phyloP scores from a whole-genome alignment of 2,888 invertebrate genomes.

The Rapana venosa region DNA sequence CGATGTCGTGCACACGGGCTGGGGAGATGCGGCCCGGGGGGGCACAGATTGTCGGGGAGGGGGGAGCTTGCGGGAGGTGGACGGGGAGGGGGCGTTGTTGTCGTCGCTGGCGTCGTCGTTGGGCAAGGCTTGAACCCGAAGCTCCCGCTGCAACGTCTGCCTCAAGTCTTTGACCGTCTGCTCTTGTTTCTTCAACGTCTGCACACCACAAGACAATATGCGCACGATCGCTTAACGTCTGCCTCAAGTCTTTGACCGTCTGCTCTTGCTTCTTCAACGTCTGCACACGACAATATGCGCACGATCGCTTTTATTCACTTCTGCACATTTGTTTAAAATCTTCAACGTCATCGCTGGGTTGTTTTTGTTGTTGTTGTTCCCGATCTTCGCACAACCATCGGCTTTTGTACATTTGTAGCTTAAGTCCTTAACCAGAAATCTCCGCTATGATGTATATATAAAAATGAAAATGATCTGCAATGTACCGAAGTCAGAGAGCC shows the following conservation, averaged over 20 bases:
- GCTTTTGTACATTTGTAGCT: too few relatives aligned
- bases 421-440: too few relatives aligned
- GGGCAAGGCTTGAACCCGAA: constrained; percentile 80
- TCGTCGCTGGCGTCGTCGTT: constrained; percentile 70
- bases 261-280: constrained; percentile 90
- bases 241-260: constrained; percentile 92
- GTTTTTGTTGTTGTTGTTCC: too few relatives aligned
- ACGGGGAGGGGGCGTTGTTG: constrained; percentile 40
- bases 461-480: too few relatives aligned
- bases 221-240: constrained; percentile 84
- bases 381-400: too few relatives aligned
- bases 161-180: constrained; percentile 93
- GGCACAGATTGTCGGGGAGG: constrained; percentile 21
- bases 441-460: too few relatives aligned
- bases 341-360: too few relatives aligned
- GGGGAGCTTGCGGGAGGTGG: constrained; percentile 32
- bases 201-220: constrained; percentile 1
- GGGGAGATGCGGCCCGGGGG: not conserved
- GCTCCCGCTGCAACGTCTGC: constrained; percentile 92
- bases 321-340: too few relatives aligned
- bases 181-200: constrained; percentile 88
- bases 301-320: not conserved
- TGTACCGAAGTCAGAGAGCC: too few relatives aligned
- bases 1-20: not conserved
- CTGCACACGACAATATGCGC: constrained; percentile 53